Percentiles rank a stretch among this genome's conserved stretches.
Conservation (phyloP, 2,113 vertebrate genomes). For the Poeciliopsis retropinna region DNA sequence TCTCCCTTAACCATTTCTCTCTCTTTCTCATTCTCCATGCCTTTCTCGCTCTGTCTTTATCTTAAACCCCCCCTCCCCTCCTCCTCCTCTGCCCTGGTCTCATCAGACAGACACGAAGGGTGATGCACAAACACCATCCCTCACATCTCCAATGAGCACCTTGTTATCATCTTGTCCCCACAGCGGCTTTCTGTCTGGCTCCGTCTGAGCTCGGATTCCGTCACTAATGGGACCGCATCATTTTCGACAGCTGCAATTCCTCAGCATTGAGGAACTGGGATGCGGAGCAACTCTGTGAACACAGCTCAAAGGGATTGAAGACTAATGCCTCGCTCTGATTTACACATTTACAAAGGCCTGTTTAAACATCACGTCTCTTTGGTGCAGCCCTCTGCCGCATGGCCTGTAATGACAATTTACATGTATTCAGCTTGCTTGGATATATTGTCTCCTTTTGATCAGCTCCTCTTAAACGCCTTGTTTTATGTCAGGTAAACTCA, state of each 20-base stretch:
- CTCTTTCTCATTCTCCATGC: conserved; percentile 32
- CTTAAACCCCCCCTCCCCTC: conserved; percentile 33
- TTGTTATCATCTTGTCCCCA: conserved; percentile 76
- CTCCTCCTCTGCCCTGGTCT: conserved; percentile 43
- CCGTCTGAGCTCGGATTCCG: conserved; percentile 59
- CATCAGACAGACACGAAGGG: conserved; percentile 57
- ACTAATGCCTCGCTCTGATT: conserved; percentile 62
- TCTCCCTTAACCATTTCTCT: conserved; percentile 16
- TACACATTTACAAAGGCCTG: conserved; percentile 60
- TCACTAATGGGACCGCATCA: conserved; percentile 73
- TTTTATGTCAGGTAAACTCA: conserved; percentile 30
- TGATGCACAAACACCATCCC: conserved; percentile 62
- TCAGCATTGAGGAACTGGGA: conserved; percentile 68
- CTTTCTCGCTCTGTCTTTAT: conserved; percentile 38
- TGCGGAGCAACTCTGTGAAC: conserved; percentile 41
- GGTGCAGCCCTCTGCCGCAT: conserved; percentile 8
- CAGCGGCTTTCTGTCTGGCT: conserved; percentile 61
- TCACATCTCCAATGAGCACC: conserved; percentile 74
- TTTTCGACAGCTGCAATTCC: conserved; percentile 69
- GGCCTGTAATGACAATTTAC: conserved; percentile 23
- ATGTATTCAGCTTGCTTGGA: not conserved
- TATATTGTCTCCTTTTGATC: not conserved
- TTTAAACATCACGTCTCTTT: conserved; percentile 38
- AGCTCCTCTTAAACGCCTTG: conserved; percentile 1
- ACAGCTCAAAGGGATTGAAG: conserved; percentile 59